phyloP scores from a whole-genome alignment of 2,113 vertebrate genomes.

The Felis chaus region DNA sequence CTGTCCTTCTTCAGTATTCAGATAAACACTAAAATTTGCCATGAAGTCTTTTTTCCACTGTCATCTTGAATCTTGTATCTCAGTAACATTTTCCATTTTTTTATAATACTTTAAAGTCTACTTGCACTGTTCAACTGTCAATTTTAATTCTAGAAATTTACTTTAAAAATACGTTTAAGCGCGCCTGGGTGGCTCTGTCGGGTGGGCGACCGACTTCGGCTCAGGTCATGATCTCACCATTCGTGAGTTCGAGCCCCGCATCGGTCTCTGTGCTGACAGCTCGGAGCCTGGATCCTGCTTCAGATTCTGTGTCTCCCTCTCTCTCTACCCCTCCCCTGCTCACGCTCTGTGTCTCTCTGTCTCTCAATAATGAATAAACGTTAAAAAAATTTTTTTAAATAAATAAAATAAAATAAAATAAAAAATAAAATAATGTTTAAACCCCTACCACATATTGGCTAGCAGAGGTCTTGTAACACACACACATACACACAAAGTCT shows the following conservation, averaged over 20 bases:
- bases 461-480: not conserved
- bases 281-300: too few species aligned
- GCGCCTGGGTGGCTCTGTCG: too few species aligned
- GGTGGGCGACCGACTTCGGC: too few species aligned
- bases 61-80: not conserved
- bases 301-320: too few species aligned
- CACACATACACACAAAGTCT: not conserved
- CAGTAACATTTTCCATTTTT: constrained; percentile 58
- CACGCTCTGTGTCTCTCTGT: too few species aligned
- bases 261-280: too few species aligned
- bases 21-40: constrained; percentile 16
- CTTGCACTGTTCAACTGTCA: not conserved
- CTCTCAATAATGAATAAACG: too few species aligned
- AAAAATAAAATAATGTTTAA: not conserved
- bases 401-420: too few species aligned
- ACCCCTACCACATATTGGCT: not conserved
- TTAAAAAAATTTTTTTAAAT: too few species aligned
- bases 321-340: too few species aligned
- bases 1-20: not conserved
- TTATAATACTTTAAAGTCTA: not conserved
- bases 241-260: too few species aligned
- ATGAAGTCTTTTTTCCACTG: not conserved
- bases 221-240: too few species aligned
- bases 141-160: constrained; percentile 55
- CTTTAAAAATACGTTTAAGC: not conserved